Conservation (phyloP, 1,140 invertebrate genomes). For the Chrysomallon squamiferum region DNA sequence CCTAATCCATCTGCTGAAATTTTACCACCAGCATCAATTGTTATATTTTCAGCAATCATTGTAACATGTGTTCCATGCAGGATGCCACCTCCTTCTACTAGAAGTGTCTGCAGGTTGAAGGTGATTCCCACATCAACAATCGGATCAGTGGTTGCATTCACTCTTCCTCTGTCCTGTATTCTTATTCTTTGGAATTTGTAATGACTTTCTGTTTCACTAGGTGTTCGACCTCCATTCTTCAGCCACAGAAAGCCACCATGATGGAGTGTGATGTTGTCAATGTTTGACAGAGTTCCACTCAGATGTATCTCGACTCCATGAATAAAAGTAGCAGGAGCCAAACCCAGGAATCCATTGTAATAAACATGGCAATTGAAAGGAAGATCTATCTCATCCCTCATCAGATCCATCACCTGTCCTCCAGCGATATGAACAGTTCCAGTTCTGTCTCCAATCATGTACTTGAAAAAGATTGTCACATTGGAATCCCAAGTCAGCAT, state of each 20-base stretch:
- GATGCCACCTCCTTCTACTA: slow-evolving; percentile 47
- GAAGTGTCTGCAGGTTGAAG: slow-evolving; percentile 27
- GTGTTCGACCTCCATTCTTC: slow-evolving; percentile 45
- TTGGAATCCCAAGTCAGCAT: slow-evolving; percentile 20
- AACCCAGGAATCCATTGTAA: slow-evolving; percentile 36
- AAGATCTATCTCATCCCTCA: slow-evolving; percentile 44
- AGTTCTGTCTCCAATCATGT: slow-evolving; percentile 52
- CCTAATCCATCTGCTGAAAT: slow-evolving; percentile 44
- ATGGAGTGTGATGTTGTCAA: slow-evolving; percentile 44
- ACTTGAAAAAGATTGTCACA: slow-evolving; percentile 48
- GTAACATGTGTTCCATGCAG: slow-evolving; percentile 44
- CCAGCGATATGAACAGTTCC: slow-evolving; percentile 42
- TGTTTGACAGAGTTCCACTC: slow-evolving; percentile 40
- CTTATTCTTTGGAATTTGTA: slow-evolving; percentile 38
- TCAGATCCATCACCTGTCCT: slow-evolving; percentile 39
- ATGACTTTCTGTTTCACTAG: slow-evolving; percentile 21
- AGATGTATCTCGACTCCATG: slow-evolving; percentile 54
- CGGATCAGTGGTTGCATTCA: slow-evolving; percentile 49
- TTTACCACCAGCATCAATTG: slow-evolving; percentile 43
- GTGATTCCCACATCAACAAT: slow-evolving; percentile 40
- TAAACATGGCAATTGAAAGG: slow-evolving; percentile 48
- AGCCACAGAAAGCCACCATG: slow-evolving; percentile 52
- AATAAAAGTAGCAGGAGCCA: slow-evolving; percentile 45
- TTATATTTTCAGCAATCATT: slow-evolving; percentile 40
- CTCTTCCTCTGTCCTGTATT: slow-evolving; percentile 41